Evolutionary conservation across 2,113 vertebrate genomes (phyloP).

Genomic region (Pomatorhinus ruficollis): DNA sequence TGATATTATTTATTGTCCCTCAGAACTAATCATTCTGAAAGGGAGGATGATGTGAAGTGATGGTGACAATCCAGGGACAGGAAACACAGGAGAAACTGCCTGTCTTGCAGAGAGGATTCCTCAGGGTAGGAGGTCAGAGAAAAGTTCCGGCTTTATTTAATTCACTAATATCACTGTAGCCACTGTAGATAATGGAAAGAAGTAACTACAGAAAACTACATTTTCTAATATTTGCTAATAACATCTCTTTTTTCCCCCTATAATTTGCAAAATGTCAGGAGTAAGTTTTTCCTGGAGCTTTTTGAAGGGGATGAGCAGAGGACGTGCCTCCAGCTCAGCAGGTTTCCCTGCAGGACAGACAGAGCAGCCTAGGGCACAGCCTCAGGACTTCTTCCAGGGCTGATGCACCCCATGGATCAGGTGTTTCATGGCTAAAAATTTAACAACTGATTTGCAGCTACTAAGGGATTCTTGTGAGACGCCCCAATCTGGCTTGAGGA

Average conservation of each 20-base stretch:
- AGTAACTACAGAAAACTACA: not conserved
- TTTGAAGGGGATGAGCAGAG: not conserved
- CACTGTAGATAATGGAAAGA: not conserved
- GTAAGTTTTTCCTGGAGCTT: not conserved
- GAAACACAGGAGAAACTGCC: not conserved
- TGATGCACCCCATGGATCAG: not conserved
- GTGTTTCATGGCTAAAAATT: not conserved
- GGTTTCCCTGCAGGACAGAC: not conserved
- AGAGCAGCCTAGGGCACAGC: not conserved
- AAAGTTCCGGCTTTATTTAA: not conserved
- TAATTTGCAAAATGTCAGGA: not conserved
- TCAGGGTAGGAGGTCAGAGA: not conserved
- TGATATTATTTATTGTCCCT: not conserved
- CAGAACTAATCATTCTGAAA: not conserved
- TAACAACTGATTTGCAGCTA: fast-evolving
- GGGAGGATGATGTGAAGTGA: not conserved
- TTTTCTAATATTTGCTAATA: not conserved
- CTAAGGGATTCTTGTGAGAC: not conserved
- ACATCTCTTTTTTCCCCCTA: fast-evolving
- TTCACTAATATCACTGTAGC: not conserved
- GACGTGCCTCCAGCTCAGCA: not conserved
- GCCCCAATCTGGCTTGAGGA: fast-evolving
- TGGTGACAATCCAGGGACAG: not conserved
- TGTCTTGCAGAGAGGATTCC: not conserved
- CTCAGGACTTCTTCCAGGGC: not conserved